Evolutionary conservation across 2,797 vertebrate genomes (phyloP).

Genomic region (Mormyrops attenuatus): DNA sequence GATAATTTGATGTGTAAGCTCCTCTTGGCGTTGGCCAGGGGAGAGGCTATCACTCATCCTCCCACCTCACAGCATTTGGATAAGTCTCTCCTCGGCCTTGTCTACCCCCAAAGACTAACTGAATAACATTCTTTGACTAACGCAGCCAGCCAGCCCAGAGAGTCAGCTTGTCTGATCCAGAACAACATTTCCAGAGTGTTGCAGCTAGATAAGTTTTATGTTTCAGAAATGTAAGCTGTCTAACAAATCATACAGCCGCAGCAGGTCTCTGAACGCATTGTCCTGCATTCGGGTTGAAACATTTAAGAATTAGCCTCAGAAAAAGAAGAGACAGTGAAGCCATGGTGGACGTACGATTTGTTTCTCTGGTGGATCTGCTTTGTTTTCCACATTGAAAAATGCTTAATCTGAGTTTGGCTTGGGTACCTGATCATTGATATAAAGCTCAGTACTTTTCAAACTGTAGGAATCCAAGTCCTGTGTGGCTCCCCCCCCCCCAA

Average conservation of each 20-base stretch:
- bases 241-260: neutral
- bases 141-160: neutral
- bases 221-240: constrained; percentile 6
- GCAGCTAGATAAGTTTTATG: neutral
- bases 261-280: neutral
- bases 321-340: neutral
- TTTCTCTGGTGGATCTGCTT: neutral
- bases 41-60: constrained; percentile 25
- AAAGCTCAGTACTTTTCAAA: neutral
- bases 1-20: constrained; percentile 32
- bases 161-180: neutral
- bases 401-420: neutral
- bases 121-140: neutral
- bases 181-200: constrained; percentile 8
- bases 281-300: neutral
- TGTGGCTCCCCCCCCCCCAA: neutral
- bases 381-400: neutral
- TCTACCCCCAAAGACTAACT: constrained; percentile 11
- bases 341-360: neutral
- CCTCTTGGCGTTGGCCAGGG: constrained; percentile 23
- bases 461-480: neutral
- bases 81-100: constrained; percentile 5
- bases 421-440: neutral
- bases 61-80: constrained; percentile 5
- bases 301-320: neutral